These are phyloP conservation scores for Neria commutata DNA, from an alignment of 2,888 invertebrate species.

Conservation along the genomic window DNA sequence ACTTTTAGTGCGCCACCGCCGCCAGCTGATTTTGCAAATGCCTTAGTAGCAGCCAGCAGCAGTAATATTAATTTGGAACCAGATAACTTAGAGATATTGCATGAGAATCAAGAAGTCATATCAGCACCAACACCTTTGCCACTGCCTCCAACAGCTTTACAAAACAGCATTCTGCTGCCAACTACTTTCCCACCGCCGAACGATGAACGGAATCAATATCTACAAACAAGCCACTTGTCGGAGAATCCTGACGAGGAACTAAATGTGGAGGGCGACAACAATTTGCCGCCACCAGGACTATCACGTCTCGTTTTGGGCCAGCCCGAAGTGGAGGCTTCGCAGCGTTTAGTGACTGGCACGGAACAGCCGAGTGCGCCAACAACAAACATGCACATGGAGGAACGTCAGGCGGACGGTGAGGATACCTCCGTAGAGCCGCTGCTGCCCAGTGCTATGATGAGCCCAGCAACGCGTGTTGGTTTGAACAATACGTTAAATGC, in stretches of 20 bases:
- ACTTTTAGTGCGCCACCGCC: slow-evolving; percentile 34
- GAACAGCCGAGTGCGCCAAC: slow-evolving; percentile 66
- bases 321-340: slow-evolving; percentile 65
- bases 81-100: slow-evolving; percentile 70
- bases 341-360: slow-evolving; percentile 49
- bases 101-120: slow-evolving; percentile 65
- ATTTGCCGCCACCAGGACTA: slow-evolving; percentile 69
- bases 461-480: slow-evolving; percentile 13
- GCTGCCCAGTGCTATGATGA: slow-evolving; percentile 22
- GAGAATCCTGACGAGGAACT: slow-evolving; percentile 58
- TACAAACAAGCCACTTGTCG: slow-evolving; percentile 77
- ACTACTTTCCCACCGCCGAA: slow-evolving; percentile 66
- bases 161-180: slow-evolving; percentile 5
- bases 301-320: slow-evolving; percentile 73
- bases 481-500: not conserved
- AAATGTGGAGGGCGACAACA: slow-evolving; percentile 59
- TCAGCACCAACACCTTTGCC: slow-evolving; percentile 38
- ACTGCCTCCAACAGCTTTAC: not conserved
- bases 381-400: slow-evolving; percentile 63
- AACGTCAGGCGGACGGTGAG: slow-evolving; percentile 62
- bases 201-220: slow-evolving; percentile 76
- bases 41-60: slow-evolving; percentile 48
- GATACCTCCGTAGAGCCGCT: slow-evolving; percentile 52
- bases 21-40: slow-evolving; percentile 54
- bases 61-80: slow-evolving; percentile 67